These are phyloP conservation scores for Achatina immaculata DNA, from an alignment of 1,140 invertebrate species.

Conservation along the genomic window DNA sequence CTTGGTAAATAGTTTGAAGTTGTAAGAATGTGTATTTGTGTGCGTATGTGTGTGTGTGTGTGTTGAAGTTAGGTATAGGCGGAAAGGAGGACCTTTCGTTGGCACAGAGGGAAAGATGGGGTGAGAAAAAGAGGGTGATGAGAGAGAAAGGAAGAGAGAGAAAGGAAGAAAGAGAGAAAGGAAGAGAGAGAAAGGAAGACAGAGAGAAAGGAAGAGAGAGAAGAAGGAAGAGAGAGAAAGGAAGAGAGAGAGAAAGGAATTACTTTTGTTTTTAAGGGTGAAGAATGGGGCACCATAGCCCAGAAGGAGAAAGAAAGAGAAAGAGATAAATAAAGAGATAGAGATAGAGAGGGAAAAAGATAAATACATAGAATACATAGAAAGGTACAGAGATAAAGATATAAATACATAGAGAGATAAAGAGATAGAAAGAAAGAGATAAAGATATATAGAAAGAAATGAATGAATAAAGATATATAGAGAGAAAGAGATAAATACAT, in stretches of 20 bases:
- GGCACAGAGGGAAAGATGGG: neutral
- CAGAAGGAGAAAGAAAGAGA: neutral
- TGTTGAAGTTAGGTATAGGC: too few relatives aligned
- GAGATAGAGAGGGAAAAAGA: neutral
- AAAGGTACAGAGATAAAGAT: neutral
- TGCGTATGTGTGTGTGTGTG: too few relatives aligned
- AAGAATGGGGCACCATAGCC: neutral
- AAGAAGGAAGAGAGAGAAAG: neutral
- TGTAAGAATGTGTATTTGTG: too few relatives aligned
- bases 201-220: neutral
- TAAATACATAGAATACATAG: neutral
- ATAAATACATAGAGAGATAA: too few relatives aligned
- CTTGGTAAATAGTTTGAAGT: too few relatives aligned
- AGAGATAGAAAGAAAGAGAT: too few relatives aligned
- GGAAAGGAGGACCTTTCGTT: too few relatives aligned
- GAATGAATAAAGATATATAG: too few relatives aligned
- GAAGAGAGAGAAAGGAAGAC: neutral
- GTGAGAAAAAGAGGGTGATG: neutral
- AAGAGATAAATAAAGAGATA: too few relatives aligned
- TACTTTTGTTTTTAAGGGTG: too few relatives aligned
- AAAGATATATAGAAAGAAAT: too few relatives aligned
- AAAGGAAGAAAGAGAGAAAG: slow-evolving; percentile 9
- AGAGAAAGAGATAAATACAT: too few relatives aligned
- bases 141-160: neutral
- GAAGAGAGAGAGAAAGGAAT: neutral